Evolutionary conservation across 1,140 invertebrate species (phyloP), one percentile per base, ranked within the genome.

Genomic region (Zaprionus tsacasi): DNA sequence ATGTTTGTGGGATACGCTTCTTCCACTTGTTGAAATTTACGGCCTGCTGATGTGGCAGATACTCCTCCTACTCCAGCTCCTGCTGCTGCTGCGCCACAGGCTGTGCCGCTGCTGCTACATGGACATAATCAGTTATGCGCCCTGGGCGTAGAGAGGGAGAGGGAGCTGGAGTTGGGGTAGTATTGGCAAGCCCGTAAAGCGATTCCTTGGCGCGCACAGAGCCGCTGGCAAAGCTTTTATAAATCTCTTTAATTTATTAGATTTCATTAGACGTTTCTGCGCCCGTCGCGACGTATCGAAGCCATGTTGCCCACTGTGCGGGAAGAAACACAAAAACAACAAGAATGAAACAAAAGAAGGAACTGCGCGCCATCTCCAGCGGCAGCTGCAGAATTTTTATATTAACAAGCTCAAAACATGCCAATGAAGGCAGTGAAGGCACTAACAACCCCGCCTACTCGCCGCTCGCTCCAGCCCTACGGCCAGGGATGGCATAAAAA

Each of bases 171-270:
- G 7, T 17, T 36, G 48, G 36, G 13, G 13, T 40, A 13, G 38
- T 3, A 12, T 12, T 40, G 38, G 12, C 38, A 45, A 45, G 40
- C n/a, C 40, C 40, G 40, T 45, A 15, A 45, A 73, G 21, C 25
- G 36, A 55, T 25, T 50, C 45, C 10, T 25, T 50, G 45, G 8
- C 45, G 7, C 6, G 27, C 45, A 67, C 21, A 56, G 35, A 61
- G 76, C 77, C 67, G 50, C 43, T n/a, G 75, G 78, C 74, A 75
- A 76, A 43, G 76, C 68, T 80, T 88, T 79, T 88, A 83, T 87
- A 87, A 87, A 87, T 87, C 83, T 87, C 80, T 72, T 88, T 88
- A 87, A 87, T 87, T 87, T 87, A 87, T 87, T 87, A 88, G 83
- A 87, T 87, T 87, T 87, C 83, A 87, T 87, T 87, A 87, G 83